Percentiles rank a stretch among this genome's conserved stretches.
These are phyloP conservation scores for Sarotherodon lohbergeri DNA, from an alignment of 2,113 vertebrate species.

Conservation along the genomic window DNA sequence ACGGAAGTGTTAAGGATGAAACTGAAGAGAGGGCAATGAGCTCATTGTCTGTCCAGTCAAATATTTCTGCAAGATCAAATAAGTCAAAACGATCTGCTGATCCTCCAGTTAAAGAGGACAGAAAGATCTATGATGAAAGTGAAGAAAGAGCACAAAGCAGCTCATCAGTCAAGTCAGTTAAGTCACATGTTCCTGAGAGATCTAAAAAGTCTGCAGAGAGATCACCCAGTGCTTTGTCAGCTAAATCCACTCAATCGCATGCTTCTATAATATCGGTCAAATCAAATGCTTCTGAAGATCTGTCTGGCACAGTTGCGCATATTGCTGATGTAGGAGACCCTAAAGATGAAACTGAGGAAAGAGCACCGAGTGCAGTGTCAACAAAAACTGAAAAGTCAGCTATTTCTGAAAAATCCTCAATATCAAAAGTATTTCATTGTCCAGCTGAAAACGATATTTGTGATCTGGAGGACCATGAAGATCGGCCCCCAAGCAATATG, in stretches of 20 bases:
- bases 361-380: slow-evolving; percentile 39
- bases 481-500: slow-evolving; percentile 12
- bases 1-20: not conserved
- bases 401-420: slow-evolving; percentile 11
- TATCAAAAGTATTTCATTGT: not conserved
- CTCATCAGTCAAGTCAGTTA: slow-evolving; percentile 34
- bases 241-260: slow-evolving; percentile 28
- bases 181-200: slow-evolving; percentile 28
- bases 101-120: not conserved
- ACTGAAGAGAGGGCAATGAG: slow-evolving; percentile 1
- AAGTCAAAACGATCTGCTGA: slow-evolving; percentile 2
- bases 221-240: slow-evolving; percentile 21
- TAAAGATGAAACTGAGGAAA: slow-evolving; percentile 7
- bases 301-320: not conserved
- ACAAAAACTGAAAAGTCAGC: slow-evolving; percentile 2
- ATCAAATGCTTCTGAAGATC: not conserved
- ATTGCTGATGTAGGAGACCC: not conserved
- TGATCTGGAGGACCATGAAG: not conserved
- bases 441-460: not conserved
- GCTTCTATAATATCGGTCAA: not conserved
- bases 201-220: not conserved
- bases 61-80: not conserved
- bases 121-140: not conserved
- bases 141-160: slow-evolving; percentile 16
- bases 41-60: slow-evolving; percentile 10